Evolutionary conservation across 2,797 vertebrate species (phyloP), one percentile per base, ranked within the genome.

Genomic region (Typhlichthys eigenmanni): DNA sequence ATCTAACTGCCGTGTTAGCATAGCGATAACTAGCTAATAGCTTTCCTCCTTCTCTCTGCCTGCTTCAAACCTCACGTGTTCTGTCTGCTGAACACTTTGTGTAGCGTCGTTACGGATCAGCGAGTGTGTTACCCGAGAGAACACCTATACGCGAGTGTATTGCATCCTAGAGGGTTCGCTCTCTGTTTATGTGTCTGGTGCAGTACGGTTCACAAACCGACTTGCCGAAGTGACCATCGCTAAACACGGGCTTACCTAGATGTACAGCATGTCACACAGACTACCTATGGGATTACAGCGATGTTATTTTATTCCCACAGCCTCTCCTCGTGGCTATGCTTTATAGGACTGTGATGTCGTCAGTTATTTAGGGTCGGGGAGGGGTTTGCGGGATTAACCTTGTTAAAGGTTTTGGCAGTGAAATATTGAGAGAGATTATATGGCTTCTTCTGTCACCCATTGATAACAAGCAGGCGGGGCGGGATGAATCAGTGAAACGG

Each of bases 331-430:
- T 29, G 48, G 61, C 47, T 32, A 17, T 71, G 66, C 71, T 78
- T 77, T 95, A 95, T 92, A 88, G 92, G 93, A 92, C 92, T 88
- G 61, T 89, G 81, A 76, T 91, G 93, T 84, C 88, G 82, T 92
- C 92, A 88, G 91, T 95, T 95, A 95, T 85, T 86, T 84, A 57
- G 78, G 91, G 11, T 14, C 19, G 9, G 17, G 29, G 47, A 66
- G 34, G 48, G 48, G 48, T 13, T 6, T 13, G 13, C 13, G 2
- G 7, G 12, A 74, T 81, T 55, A 62, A 59, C 84, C 75, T 82
- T 82, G 74, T 84, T 87, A 94, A 94, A 78, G 78, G 80, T 66
- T 67, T 76, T 76, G 77, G 72, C 51, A 5, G 55, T 76, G 74
- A 87, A 84, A 87, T 84, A 82, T 79, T 66, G 72, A 19, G 55